Base-by-base conservation (phyloP, 1,140 invertebrate species). In the Nylanderia fulva region DNA sequence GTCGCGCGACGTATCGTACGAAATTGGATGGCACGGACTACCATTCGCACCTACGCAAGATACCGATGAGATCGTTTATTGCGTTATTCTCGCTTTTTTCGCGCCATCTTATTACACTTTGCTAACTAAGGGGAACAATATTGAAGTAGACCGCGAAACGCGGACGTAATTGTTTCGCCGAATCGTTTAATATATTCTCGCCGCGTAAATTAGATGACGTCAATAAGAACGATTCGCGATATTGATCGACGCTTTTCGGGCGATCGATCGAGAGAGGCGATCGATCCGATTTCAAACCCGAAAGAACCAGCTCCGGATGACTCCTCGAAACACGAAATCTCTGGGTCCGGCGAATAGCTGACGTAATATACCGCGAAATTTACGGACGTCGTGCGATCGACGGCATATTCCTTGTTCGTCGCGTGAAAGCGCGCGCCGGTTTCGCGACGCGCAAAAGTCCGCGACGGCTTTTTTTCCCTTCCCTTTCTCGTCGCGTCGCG, bases 361-460 rank as follows among this genome's bases (percentile, higher is more conserved):
- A 64, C 29, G 58, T 76, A 63, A 76, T 4, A 27, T 48, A 39
- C 15, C 56, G 58, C 60, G 45, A 63, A 48, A 84, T 76, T 52
- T 63, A 61, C 45, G 42, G 56, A 61, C 21, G 52, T 66, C 64
- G 36, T 15, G 29, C 33, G 54, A 82, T 68, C 71, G 18, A 11
- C 29, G 29, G n/a, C 36, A 24, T 21, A 56, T 45, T 71, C 21
- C 27, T 18, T 21, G 52, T 8, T 71, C 24, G 77, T n/a, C 24
- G 36, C 77, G 77, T 69, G 64, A 69, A 80, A 76, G 64, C 82
- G 75, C 86, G 84, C 84, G 86, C 36, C 74, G 48, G 69, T 72
- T 74, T 66, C 48, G n/a, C n/a, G 82, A 61, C 58, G 60, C 74
- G 56, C 63, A 66, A 52, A 52, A 77, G 13, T 66, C 61, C n/a